Evolutionary conservation across 1,140 invertebrate species (phyloP).

Genomic region (Chrysomallon squamiferum): DNA sequence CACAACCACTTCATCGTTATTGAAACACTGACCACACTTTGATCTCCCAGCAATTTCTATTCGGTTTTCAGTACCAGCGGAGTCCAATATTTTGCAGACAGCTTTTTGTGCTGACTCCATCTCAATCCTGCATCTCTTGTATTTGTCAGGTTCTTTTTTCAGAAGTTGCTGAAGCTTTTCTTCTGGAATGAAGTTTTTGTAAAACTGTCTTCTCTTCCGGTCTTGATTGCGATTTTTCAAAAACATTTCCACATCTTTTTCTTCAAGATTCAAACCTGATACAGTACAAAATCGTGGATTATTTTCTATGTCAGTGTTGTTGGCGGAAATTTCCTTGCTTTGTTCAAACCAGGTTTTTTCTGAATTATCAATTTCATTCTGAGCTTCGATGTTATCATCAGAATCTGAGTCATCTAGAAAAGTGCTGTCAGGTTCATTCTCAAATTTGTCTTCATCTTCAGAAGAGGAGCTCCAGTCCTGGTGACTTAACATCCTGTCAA

Average conservation of each 20-base stretch:
- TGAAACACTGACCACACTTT: constrained; percentile 44
- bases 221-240: background rate
- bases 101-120: constrained; percentile 32
- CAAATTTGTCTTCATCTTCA: background rate
- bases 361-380: background rate
- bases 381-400: background rate
- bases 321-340: background rate
- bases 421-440: background rate
- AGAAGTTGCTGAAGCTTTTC: background rate
- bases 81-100: constrained; percentile 13
- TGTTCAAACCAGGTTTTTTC: background rate
- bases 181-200: background rate
- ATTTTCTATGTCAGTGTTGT: background rate
- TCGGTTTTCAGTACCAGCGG: background rate
- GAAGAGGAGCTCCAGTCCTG: background rate
- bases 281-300: background rate
- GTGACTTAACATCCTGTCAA: background rate
- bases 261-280: background rate
- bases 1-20: constrained; percentile 49
- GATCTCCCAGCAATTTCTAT: constrained; percentile 45
- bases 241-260: background rate
- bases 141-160: constrained; percentile 14
- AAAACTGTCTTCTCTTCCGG: background rate
- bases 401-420: background rate
- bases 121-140: constrained; percentile 26